Base-by-base conservation (phyloP, 2,888 invertebrate species). In the Drosophila barbarae region DNA sequence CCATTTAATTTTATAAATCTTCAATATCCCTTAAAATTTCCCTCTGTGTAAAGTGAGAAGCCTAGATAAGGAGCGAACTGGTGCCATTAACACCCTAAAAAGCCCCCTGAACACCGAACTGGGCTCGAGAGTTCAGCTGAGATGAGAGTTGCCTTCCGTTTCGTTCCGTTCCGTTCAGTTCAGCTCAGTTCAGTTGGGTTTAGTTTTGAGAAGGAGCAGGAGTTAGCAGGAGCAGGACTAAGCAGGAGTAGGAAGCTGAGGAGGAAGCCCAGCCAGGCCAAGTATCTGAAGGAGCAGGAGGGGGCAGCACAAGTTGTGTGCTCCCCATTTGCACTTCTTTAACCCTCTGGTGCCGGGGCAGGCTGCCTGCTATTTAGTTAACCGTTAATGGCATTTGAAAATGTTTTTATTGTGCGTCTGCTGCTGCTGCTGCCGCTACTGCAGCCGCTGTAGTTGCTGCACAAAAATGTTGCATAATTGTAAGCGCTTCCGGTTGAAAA, bases 331-430 rank as follows among this genome's bases (percentile, higher is more conserved):
- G 53, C 44, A 26, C 39, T 32, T 32, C 26, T 34, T 53, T 60
- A 46, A 66, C 63, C 59, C 59, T 52, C 36, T 50, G 56, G 49
- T 52, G 57, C 38, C 38, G 30, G 56, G 23, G 35, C 44, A 15
- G 36, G 35, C 46, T 26, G 59, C 55, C 55, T 58, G 47, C 74
- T 81, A 69, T 78, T 81, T 82, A 80, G 78, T 75, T 82, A 81
- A 81, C 81, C 78, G 78, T 81, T 81, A 82, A 81, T 81, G 77
- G 80, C 80, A 81, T 81, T 81, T 82, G 80, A 76, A 82, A 82
- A 72, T 77, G 82, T 82, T 73, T 80, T 76, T 75, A 73, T 82
- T 74, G 73, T 82, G 73, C 54, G 76, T 59, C 47, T 63, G 39
- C 60, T 78, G 67, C 54, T 68, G 18, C 47, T 44, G 10, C 42